These are phyloP conservation scores for Dasyurus viverrinus DNA, from an alignment of 2,113 vertebrate species.

Conservation along the genomic window DNA sequence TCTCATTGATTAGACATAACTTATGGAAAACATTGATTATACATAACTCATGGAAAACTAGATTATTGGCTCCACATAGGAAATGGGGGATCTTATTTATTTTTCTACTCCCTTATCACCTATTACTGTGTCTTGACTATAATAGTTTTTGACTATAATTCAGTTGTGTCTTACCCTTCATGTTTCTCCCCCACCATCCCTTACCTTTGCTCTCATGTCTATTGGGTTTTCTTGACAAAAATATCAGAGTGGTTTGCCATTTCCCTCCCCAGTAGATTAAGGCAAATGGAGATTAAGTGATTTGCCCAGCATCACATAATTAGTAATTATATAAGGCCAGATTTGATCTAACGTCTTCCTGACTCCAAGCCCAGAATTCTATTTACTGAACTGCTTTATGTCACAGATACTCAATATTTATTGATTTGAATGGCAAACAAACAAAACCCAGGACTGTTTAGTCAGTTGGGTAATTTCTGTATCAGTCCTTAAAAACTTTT, in stretches of 20 bases:
- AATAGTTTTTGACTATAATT: not conserved
- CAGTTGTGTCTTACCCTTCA: not conserved
- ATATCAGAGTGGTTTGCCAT: not conserved
- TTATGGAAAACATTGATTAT: not conserved
- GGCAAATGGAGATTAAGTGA: not conserved
- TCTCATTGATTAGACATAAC: not conserved
- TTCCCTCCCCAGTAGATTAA: not conserved
- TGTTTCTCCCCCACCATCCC: too few relatives aligned
- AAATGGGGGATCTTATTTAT: not conserved
- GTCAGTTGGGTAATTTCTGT: not conserved
- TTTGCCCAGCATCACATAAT: not conserved
- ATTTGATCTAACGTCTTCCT: too few relatives aligned
- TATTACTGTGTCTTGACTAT: not conserved
- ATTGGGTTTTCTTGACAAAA: not conserved
- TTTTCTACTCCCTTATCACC: not conserved
- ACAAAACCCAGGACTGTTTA: not conserved
- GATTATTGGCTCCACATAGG: too few relatives aligned
- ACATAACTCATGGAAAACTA: not conserved
- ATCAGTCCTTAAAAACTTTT: not conserved
- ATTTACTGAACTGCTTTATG: not conserved
- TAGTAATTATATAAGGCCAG: not conserved
- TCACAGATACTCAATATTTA: not conserved
- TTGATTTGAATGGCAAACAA: not conserved
- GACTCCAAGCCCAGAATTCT: too few relatives aligned
- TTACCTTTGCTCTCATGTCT: too few relatives aligned